Conservation (phyloP, 2,797 vertebrate species). For the Psittacula echo region DNA sequence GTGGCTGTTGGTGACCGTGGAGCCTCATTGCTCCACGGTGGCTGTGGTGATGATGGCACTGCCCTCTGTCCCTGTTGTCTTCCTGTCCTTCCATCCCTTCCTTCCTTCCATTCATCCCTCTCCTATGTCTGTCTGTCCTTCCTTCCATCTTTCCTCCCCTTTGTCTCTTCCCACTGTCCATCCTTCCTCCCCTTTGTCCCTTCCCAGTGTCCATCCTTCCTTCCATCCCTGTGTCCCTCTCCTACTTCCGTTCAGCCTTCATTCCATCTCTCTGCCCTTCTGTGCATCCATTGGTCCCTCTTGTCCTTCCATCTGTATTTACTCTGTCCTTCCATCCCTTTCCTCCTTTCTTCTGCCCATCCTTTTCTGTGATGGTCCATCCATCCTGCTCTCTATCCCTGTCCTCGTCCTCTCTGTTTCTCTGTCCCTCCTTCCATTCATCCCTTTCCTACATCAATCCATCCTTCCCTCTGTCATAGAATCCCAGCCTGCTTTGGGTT, state of each 20-base stretch:
- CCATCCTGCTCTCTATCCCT: not conserved
- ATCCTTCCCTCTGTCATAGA: not conserved
- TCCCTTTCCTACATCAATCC: not conserved
- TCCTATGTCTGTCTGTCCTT: not conserved
- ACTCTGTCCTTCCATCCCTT: not conserved
- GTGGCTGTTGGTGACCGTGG: not conserved
- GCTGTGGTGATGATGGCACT: accelerated
- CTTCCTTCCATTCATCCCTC: not conserved
- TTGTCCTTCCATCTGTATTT: not conserved
- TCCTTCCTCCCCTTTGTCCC: not conserved
- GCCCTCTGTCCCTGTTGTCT: not conserved
- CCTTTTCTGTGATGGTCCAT: not conserved
- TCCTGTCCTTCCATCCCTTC: not conserved
- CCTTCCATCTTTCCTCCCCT: not conserved
- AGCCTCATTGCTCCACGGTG: not conserved
- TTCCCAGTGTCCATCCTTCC: not conserved
- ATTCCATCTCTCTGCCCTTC: not conserved
- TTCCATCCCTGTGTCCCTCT: not conserved
- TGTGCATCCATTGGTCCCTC: not conserved
- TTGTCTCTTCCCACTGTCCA: not conserved
- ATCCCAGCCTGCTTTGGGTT: not conserved
- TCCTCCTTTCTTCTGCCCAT: not conserved
- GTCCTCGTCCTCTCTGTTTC: not conserved
- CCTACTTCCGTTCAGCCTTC: not conserved
- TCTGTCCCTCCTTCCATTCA: not conserved